These are phyloP conservation scores for Macropis europaea DNA, from an alignment of 2,888 invertebrate genomes.

Conservation along the genomic window DNA sequence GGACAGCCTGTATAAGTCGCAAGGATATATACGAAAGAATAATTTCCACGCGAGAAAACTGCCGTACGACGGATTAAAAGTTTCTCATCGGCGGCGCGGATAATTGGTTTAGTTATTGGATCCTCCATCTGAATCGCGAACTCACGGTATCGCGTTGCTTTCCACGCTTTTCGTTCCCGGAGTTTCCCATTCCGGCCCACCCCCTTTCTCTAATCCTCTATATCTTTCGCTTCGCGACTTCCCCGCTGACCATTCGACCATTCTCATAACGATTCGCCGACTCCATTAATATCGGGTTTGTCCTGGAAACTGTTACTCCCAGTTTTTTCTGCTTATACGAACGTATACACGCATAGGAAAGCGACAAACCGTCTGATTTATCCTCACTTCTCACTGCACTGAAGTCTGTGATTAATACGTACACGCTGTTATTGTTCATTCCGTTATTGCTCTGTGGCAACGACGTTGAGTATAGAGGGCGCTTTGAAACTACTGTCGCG, in stretches of 20 bases:
- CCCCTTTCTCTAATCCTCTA: constrained; percentile 34
- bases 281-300: background rate
- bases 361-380: too few species aligned
- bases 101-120: constrained; percentile 77
- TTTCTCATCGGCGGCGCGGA: constrained; percentile 69
- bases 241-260: background rate
- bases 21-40: constrained; percentile 55
- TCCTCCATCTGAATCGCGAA: constrained; percentile 62
- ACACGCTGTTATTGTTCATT: too few species aligned
- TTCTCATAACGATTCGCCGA: background rate
- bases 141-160: constrained; percentile 57
- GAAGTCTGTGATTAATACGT: too few species aligned
- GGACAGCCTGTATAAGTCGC: too few species aligned
- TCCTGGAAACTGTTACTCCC: too few species aligned
- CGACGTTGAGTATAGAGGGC: too few species aligned
- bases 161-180: constrained; percentile 40
- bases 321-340: too few species aligned
- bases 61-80: constrained; percentile 68
- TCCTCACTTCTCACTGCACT: too few species aligned
- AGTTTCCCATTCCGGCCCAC: constrained; percentile 48
- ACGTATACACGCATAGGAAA: too few species aligned
- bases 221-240: constrained; percentile 1
- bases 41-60: constrained; percentile 56
- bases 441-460: too few species aligned
- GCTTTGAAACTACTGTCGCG: too few species aligned